Evolutionary conservation across 2,888 invertebrate species (phyloP).

Genomic region (Dioctria rufipes): DNA sequence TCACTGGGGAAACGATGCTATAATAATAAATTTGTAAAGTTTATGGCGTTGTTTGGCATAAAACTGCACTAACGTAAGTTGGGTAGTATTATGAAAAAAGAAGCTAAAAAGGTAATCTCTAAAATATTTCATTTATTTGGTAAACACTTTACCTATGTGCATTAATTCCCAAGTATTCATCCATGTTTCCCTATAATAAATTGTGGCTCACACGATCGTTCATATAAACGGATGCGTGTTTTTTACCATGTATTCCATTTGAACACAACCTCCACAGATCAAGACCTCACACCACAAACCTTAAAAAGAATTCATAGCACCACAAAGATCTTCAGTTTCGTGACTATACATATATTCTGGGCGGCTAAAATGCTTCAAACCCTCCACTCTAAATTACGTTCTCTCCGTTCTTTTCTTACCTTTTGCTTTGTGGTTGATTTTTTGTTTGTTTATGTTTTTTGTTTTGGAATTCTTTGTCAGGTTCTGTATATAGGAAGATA

Average conservation of each 20-base stretch:
- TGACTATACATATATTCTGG: constrained; percentile 42
- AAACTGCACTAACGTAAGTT: no score
- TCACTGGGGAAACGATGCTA: no score
- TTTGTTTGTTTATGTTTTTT: constrained; percentile 30
- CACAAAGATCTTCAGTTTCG: constrained; percentile 22
- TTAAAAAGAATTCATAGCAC: constrained; percentile 16
- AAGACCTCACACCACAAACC: constrained; percentile 27
- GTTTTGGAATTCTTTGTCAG: constrained; percentile 30
- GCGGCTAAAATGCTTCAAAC: constrained; percentile 43
- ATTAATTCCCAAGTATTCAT: background rate
- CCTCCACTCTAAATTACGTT: constrained; percentile 46
- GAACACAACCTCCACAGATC: constrained; percentile 1
- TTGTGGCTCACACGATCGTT: background rate
- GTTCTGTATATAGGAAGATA: constrained; percentile 25
- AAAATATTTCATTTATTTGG: no score
- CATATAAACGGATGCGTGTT: background rate
- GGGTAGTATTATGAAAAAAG: no score
- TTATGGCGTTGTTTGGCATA: no score
- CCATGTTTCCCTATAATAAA: background rate
- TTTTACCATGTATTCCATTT: background rate
- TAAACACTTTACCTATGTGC: no score
- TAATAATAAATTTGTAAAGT: no score
- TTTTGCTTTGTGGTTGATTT: constrained; percentile 4
- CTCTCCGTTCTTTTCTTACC: constrained; percentile 21
- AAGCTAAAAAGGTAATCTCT: no score